Evolutionary conservation across 1,140 invertebrate genomes (phyloP), one percentile per base, ranked within the genome.

Genomic region (Pogonognathellus flavescens): DNA sequence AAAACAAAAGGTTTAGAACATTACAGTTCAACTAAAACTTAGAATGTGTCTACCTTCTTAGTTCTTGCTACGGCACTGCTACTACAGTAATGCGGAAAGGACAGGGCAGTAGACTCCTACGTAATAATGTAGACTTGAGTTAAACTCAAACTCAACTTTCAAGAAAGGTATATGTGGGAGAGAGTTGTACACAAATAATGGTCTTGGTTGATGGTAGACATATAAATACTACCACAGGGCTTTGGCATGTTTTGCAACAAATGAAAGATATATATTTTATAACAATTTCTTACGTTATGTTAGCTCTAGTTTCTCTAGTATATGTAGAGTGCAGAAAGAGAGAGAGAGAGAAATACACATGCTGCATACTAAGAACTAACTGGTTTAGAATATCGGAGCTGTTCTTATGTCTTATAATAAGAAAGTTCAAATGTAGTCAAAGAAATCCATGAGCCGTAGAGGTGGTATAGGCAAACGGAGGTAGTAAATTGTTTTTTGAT

Each of bases 401-500:
- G 31, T 31, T 49, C 31, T n/a, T 18, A 20, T n/a, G 10, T 49
- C 31, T n/a, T 18, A 20, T n/a, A 20, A 62, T n/a, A 31, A 76
- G 25, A 76, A 76, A 76, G 31, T 76, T 31, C 11, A 62, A 62
- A 20, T 62, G 59, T 62, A 20, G n/a, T 18, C 59, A 20, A 49
- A 50, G 70, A 76, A 76, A 76, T 25, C 49, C 41, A 76, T 70
- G 25, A 14, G 25, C 25, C 25, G 20, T 70, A 11, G 1, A 18
- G 9, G 31, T 1, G 10, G 53, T 57, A 57, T 50, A 50, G 25
- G 62, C 22, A 66, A 41, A 41, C 25, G 22, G 62, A 5, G 11
- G 25, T 31, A 31, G 14, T 76, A 76, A 76, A 76, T 76, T 76
- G 70, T 76, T 76, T 76, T 76, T 76, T 76, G 70, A 76, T 76